phyloP scores from a whole-genome alignment of 2,888 invertebrate genomes.

The Meliscaeva auricollis region DNA sequence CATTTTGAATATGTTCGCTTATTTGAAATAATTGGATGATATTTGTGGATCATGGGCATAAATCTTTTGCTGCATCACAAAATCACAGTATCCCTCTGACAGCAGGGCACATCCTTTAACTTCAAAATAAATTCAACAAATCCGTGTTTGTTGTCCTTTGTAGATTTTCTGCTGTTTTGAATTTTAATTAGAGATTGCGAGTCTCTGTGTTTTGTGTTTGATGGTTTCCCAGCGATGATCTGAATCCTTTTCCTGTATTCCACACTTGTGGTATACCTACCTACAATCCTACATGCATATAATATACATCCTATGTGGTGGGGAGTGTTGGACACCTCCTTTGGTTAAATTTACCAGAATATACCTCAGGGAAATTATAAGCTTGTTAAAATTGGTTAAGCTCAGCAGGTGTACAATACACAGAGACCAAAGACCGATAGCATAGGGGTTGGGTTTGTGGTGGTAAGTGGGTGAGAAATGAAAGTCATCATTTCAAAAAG shows the following conservation, averaged over 20 bases:
- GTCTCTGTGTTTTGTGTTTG: slow-evolving; percentile 4
- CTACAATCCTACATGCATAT: neutral
- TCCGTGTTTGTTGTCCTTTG: slow-evolving; percentile 58
- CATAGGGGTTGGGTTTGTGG: too few species aligned
- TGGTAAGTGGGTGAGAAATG: slow-evolving; percentile 2
- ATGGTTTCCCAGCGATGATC: slow-evolving; percentile 39
- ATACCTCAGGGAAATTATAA: slow-evolving; percentile 75
- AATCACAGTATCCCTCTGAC: too few species aligned
- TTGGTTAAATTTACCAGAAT: slow-evolving; percentile 57
- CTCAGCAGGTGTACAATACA: slow-evolving; percentile 58
- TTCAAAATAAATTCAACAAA: slow-evolving; percentile 29
- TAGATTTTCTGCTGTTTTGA: slow-evolving; percentile 73
- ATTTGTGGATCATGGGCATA: slow-evolving; percentile 17
- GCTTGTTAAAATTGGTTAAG: slow-evolving; percentile 74
- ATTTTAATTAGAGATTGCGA: slow-evolving; percentile 70
- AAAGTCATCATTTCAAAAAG: slow-evolving; percentile 23
- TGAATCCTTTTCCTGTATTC: slow-evolving; percentile 23
- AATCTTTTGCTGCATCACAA: slow-evolving; percentile 15
- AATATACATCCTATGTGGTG: neutral
- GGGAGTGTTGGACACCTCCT: slow-evolving; percentile 16
- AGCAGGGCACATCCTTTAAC: neutral
- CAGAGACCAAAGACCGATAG: neutral
- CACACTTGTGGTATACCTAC: neutral
- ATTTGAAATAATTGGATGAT: slow-evolving; percentile 59
- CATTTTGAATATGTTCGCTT: slow-evolving; percentile 28